Percentiles rank a stretch among this genome's conserved stretches.
Evolutionary conservation across 2,888 invertebrate genomes (phyloP).

Genomic region (Pristionchus maxplancki): DNA sequence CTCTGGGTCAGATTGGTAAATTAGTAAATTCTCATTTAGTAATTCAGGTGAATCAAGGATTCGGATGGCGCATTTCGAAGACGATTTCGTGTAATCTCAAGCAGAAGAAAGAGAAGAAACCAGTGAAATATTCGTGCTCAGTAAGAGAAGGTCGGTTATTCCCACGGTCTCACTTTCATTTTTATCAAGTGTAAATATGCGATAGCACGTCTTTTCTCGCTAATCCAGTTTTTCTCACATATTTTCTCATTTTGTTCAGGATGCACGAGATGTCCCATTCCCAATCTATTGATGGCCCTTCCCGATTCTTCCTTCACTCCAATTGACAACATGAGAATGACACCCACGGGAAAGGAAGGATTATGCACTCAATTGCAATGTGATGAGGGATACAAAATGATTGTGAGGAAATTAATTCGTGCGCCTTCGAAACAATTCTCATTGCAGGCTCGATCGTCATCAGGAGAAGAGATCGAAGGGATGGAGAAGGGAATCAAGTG

Average conservation of each 20-base stretch:
- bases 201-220: not conserved
- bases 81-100: not conserved
- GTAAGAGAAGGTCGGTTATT: not conserved
- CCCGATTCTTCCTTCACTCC: slow-evolving; percentile 5
- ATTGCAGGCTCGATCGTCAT: not conserved
- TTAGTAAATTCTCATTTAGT: not conserved
- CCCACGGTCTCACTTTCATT: not conserved
- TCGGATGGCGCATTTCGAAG: not conserved
- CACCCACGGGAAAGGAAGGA: not conserved
- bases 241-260: not conserved
- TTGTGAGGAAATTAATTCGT: not conserved
- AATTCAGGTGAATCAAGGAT: not conserved
- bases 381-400: slow-evolving; percentile 36
- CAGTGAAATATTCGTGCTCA: slow-evolving; percentile 20
- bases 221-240: not conserved
- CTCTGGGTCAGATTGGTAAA: not conserved
- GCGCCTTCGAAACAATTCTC: not conserved
- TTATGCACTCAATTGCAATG: slow-evolving; percentile 25
- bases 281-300: slow-evolving; percentile 22
- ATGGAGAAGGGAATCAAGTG: slow-evolving; percentile 23
- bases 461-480: not conserved
- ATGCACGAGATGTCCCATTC: slow-evolving; percentile 22
- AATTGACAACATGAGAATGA: slow-evolving; percentile 15
- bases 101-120: slow-evolving; percentile 11
- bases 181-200: not conserved